Evolutionary conservation across 2,113 vertebrate species (phyloP), one percentile per base, ranked within the genome.

Genomic region (Cephalopterus ornatus): DNA sequence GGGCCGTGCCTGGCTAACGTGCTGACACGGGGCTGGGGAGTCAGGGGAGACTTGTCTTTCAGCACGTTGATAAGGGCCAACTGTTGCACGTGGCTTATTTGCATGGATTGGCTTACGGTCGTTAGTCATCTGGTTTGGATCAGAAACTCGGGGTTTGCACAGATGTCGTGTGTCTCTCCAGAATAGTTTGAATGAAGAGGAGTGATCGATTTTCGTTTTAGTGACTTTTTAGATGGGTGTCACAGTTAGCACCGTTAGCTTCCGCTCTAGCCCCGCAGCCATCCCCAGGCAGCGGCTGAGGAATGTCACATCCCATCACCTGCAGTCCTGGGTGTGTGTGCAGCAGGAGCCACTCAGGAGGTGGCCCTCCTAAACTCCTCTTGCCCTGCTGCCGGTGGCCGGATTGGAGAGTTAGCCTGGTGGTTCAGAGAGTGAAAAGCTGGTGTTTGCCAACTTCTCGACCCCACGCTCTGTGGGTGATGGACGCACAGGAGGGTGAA

Each of bases 291-390:
- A 50, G 90, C 1, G 4, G 50, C 5, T 28, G 66, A 14, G 33
- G 56, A 23, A n/a, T 32, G 11, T 30, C 53, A 0, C 14, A 28
- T 13, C 87, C 73, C 65, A 0, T 27, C 32, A 6, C 12, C 0
- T 0, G 58, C 30, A 1, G 14, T 2, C 5, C 35, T 8, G 55
- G 67, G 1, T 12, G 28, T 47, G 55, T 4, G 52, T 12, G 9
- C 37, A 5, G 50, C 72, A 26, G 46, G 61, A 92, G 72, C 56
- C 10, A 0, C 49, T 23, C 4, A 28, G 28, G n/a, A 46, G 19
- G 18, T 6, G 62, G 5, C 33, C 37, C 18, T 52, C n/a, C 13
- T 5, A 2, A 66, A 16, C 16, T 35, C 17, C 78, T 30, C 41
- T 11, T 32, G 77, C 85, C 49, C 61, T 56, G 88, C 82, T 14